Base-by-base conservation (phyloP, 2,888 invertebrate genomes). In the Orthonevra nobilis region DNA sequence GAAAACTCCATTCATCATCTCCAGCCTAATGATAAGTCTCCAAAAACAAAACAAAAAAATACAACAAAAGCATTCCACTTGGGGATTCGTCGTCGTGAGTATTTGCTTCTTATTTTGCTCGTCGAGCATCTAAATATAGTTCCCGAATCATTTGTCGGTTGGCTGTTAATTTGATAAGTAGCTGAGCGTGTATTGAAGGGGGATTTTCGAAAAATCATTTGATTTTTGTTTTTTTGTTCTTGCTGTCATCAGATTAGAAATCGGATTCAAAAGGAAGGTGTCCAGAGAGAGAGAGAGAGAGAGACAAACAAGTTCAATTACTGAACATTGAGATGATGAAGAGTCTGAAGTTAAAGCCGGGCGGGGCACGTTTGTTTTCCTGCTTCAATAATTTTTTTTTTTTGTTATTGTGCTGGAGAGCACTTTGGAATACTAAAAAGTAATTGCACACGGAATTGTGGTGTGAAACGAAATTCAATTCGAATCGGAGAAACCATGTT, bases 281-380 rank as follows among this genome's bases (percentile, higher is more conserved):
- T 36, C 36, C 15, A 36, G 36, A 36, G 36, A n/a, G n/a, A n/a
- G n/a, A n/a, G n/a, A n/a, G n/a, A n/a, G n/a, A n/a, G n/a, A n/a
- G n/a, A n/a, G n/a, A n/a, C n/a, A 36, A 52, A 52, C 52, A 52
- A 52, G 52, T 52, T 36, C 52, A 52, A 52, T 36, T 52, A 36
- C 36, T 15, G 6, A 4, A 23, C 36, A 36, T 23, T 23, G 15
- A 4, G 20, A 9, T 3, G 17, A 20, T 6, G 7, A 23, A 7
- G 32, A n/a, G 10, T 36, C 14, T 6, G 12, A 12, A 14, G 12
- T 10, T 6, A 23, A 23, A 36, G 5, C 3, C 23, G 23, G 23
- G 14, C 52, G 36, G 52, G 36, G 36, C 23, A 36, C 52, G 52
- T 52, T 23, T 36, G 36, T 12, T 32, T 19, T n/a, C n/a, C n/a